phyloP scores from a whole-genome alignment of 2,888 invertebrate genomes.

The Nymphalis c-album region DNA sequence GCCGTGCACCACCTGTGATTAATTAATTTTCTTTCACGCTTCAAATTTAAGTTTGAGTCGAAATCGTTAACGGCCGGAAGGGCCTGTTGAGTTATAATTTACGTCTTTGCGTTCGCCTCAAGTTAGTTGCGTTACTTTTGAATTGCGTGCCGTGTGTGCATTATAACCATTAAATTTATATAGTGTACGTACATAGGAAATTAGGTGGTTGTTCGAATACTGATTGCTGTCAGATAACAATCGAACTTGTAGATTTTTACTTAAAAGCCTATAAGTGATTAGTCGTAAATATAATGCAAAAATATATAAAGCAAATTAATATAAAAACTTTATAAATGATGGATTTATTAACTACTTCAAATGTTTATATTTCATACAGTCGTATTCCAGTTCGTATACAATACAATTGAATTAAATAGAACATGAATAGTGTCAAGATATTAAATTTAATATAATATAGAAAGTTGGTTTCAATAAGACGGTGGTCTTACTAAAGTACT shows the following conservation, averaged over 20 bases:
- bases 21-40: constrained; percentile 78
- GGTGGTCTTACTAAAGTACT: constrained; percentile 60
- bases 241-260: constrained; percentile 48
- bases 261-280: constrained; percentile 17
- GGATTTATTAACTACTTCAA: not conserved
- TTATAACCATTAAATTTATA: constrained; percentile 75
- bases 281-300: constrained; percentile 9
- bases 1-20: constrained; percentile 65
- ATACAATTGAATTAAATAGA: no score
- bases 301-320: constrained; percentile 6
- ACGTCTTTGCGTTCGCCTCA: constrained; percentile 68
- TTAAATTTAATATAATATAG: constrained; percentile 63
- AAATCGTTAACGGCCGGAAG: constrained; percentile 76
- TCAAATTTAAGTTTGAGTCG: constrained; percentile 68
- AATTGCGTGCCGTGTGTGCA: constrained; percentile 71
- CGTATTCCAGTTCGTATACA: not conserved
- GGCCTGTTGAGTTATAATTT: constrained; percentile 77
- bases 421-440: constrained; percentile 53
- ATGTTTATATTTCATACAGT: not conserved
- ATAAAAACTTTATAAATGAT: constrained; percentile 7
- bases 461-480: constrained; percentile 75
- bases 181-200: constrained; percentile 71
- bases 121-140: constrained; percentile 71
- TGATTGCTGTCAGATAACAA: constrained; percentile 66
- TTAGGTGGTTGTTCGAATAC: constrained; percentile 72